Base-by-base conservation (phyloP, 2,113 vertebrate genomes). In the Atrichornis clamosus region DNA sequence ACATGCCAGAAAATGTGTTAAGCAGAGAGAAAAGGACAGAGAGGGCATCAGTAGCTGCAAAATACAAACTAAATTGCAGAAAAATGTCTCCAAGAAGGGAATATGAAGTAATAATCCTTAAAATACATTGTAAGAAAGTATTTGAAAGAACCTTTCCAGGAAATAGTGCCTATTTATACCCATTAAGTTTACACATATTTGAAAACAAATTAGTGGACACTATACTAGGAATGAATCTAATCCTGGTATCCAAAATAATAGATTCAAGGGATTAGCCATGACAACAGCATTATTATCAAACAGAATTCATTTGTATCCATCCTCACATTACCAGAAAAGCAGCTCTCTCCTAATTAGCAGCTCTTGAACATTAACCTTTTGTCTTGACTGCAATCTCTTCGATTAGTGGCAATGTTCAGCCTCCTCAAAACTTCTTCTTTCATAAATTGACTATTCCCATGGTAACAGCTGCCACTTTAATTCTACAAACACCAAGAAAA, bases 371-470 rank as follows among this genome's bases (percentile, higher is more conserved):
- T 93, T 93, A 94, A 95, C 90, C 90, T 95, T 96, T 84, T 90
- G 83, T 93, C 96, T 95, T 90, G 68, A 94, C 92, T 94, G 90
- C 60, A 90, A 15, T 84, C 76, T 91, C 75, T 88, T 75, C 68
- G 60, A 96, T 96, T 90, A 96, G 68, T 49, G 63, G 30, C 64
- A 60, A 92, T 75, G 90, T 86, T 92, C 92, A 93, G 76, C n/a
- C 60, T 90, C 69, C 75, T 93, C 83, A 74, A 86, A 94, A 94
- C 67, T 79, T 86, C 55, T 75, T 73, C 69, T 86, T 93, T 95
- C 90, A 89, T 67, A 90, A 94, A 96, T 62, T 84, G 79, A 92
- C 76, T 56, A 94, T 96, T 94, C 76, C 96, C 92, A 96, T 92
- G 79, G 96, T 68, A 96, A 97, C 96, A 76, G 86, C 76, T 93